Evolutionary conservation across 2,113 vertebrate species (phyloP), one percentile per base, ranked within the genome.

Genomic region (Carollia perspicillata): DNA sequence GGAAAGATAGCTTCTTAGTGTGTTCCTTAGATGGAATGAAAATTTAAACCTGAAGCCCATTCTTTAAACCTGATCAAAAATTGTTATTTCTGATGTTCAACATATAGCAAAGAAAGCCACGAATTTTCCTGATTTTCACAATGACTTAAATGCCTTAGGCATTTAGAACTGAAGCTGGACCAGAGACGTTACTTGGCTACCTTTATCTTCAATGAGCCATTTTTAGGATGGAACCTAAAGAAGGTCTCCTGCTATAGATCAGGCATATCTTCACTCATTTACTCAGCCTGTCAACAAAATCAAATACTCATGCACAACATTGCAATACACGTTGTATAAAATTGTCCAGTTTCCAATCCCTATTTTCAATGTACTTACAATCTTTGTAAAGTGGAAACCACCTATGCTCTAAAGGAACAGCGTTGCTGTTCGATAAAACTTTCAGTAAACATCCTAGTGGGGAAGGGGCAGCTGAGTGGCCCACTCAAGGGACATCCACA

Each of bases 121-220:
- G 90, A 89, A 90, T 95, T 83, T 66, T 93, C 75, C 40, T 26
- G 11, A 23, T 81, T 84, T 78, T 93, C 68, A 33, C 40, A 91
- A 17, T 74, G 86, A 51, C 20, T 89, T 47, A 58, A 84, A 93
- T 85, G 22, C n/a, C 68, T 92, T 87, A 77, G 44, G 42, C 5
- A 55, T 55, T 91, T 89, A 85, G 44, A 74, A 78, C 22, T 53
- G 40, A 89, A 93, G 69, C 37, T 95, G 77, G 35, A 16, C 22
- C 51, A 93, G 55, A 68, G 55, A 30, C 78, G 7, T 14, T 79
- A 78, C 83, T 20, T 90, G 30, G n/a, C 53, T 89, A 74, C 30
- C 37, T 83, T 87, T 58, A 66, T 17, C 42, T 90, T 42, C 79
- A 53, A 11, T 60, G 63, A 80, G 23, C 18, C 22, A 53, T 83